Conservation (phyloP, 2,797 vertebrate genomes). For the Alcedo quadribrachys region DNA sequence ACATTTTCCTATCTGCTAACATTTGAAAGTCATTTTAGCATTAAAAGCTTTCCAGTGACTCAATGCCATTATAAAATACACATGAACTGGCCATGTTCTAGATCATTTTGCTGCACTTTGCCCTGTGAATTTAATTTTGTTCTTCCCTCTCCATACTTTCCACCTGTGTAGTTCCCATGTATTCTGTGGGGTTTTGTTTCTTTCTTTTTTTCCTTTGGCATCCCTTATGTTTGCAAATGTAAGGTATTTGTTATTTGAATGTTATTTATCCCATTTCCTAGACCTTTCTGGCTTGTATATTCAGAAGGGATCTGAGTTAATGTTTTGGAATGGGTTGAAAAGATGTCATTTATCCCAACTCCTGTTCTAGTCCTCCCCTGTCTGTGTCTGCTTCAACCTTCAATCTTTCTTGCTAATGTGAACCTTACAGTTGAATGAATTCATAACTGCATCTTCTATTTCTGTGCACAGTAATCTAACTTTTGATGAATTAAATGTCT, state of each 20-base stretch:
- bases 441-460: not conserved
- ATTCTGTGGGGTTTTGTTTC: not conserved
- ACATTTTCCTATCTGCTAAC: not conserved
- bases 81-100: not conserved
- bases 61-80: not conserved
- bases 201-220: not conserved
- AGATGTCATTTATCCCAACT: not conserved
- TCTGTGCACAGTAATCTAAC: constrained; percentile 11
- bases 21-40: not conserved
- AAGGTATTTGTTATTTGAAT: not conserved
- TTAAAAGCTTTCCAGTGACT: not conserved
- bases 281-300: not conserved
- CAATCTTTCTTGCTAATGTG: not conserved
- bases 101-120: not conserved
- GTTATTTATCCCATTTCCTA: not conserved
- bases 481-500: constrained; percentile 39
- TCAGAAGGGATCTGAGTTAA: not conserved
- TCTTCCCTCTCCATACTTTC: not conserved
- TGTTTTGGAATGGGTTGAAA: not conserved
- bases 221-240: not conserved
- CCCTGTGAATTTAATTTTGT: not conserved
- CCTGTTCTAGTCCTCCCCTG: not conserved
- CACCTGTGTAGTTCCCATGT: not conserved
- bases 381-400: not conserved
- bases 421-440: not conserved